Base-by-base conservation (phyloP, 1,140 invertebrate genomes). In the Papilio polytes region DNA sequence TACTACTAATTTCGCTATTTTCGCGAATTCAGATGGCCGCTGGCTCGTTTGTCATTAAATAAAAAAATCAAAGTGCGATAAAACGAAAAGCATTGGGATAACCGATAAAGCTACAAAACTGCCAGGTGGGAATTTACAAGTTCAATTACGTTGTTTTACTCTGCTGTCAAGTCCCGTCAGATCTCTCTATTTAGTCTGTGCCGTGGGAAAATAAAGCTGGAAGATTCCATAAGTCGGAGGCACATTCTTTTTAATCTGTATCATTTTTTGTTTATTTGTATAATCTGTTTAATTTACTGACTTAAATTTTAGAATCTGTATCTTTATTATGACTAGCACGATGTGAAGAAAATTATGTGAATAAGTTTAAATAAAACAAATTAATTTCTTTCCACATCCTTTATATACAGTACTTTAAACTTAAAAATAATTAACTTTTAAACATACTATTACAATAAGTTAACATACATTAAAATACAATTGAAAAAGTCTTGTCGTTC, bases 401-500 rank as follows among this genome's bases (percentile, higher is more conserved):
- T 92, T 92, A 92, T 93, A 92, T 92, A 92, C 90, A 93, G 81
- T 88, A 89, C 85, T 90, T 88, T 86, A 51, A 73, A 85, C 92
- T 92, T 93, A 93, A 87, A 93, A 93, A 91, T 92, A 93, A 92
- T 89, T 92, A 93, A 93, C 92, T 92, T 91, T 91, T 90, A 89
- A 66, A 74, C 72, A 86, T 90, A 91, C 81, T 82, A 84, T 88
- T 88, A 90, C 83, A 90, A 84, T 87, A 85, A 87, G 82, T 84
- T 88, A 89, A 88, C 86, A 88, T 85, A 84, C 66, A 85, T 81
- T 84, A 15, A 74, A 78, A 84, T 66, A 83, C 81, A 82, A 80
- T 76, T 31, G 26, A 70, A 63, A 22, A 82, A 36, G 31, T 63
- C 77, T 78, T 41, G 31, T 20, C 74, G 48, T 53, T 41, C 56